Conservation (phyloP, 2,113 vertebrate species). For the Antidorcas marsupialis region DNA sequence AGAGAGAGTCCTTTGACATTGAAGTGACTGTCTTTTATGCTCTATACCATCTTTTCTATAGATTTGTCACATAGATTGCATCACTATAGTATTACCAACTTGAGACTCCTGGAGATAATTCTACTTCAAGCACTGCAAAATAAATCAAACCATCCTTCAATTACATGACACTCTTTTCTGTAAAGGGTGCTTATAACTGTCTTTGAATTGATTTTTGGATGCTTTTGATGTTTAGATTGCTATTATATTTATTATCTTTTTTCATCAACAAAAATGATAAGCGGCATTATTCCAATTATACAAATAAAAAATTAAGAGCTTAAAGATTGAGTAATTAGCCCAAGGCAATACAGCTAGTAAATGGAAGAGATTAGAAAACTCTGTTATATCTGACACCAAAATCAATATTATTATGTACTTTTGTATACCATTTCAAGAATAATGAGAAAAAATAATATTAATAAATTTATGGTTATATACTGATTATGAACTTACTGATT, state of each 20-base stretch:
- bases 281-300: background rate
- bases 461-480: background rate
- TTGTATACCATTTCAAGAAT: background rate
- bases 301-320: background rate
- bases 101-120: background rate
- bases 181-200: background rate
- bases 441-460: background rate
- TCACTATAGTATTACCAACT: background rate
- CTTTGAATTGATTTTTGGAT: conserved; percentile 4
- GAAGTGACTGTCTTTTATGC: background rate
- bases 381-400: background rate
- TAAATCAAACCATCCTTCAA: background rate
- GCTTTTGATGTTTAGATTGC: background rate
- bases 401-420: conserved; percentile 1
- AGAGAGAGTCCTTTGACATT: background rate
- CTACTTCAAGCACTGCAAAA: background rate
- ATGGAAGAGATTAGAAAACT: conserved; percentile 4
- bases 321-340: background rate
- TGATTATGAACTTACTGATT: background rate
- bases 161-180: background rate
- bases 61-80: background rate
- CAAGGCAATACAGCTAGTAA: background rate
- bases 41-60: background rate
- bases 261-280: background rate
- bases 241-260: background rate